A percentile compares a stretch with the other conserved stretches of the same genome.
phyloP scores from a whole-genome alignment of 2,888 invertebrate genomes.

The Hydriomena furcata region DNA sequence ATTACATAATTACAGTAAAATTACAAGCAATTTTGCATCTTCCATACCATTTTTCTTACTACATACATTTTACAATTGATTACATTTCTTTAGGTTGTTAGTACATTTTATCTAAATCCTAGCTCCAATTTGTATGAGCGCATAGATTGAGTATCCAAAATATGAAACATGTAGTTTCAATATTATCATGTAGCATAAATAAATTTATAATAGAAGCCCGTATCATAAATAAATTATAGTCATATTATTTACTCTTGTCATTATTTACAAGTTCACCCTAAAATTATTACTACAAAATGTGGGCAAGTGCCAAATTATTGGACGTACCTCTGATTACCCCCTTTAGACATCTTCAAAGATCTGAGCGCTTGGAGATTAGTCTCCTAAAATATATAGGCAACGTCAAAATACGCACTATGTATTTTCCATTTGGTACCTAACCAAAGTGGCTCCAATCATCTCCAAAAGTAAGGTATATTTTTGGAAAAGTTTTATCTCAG shows the following conservation, averaged over 20 bases:
- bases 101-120: neutral
- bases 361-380: no score
- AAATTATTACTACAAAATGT: neutral
- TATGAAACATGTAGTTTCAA: neutral
- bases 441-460: no score
- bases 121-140: conserved; percentile 7
- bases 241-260: neutral
- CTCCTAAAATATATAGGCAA: neutral
- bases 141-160: conserved; percentile 11
- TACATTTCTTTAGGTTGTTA: conserved; percentile 4
- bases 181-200: neutral
- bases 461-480: no score
- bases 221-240: conserved; percentile 1
- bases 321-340: no score
- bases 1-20: conserved; percentile 19
- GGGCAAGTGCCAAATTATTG: no score
- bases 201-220: neutral
- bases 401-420: no score
- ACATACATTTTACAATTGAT: neutral
- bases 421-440: no score
- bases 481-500: no score
- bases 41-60: neutral
- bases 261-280: neutral
- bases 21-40: conserved; percentile 6
- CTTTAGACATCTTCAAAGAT: no score